Evolutionary conservation across 2,113 vertebrate species (phyloP), one percentile per base, ranked within the genome.

Genomic region (Oriolus oriolus): DNA sequence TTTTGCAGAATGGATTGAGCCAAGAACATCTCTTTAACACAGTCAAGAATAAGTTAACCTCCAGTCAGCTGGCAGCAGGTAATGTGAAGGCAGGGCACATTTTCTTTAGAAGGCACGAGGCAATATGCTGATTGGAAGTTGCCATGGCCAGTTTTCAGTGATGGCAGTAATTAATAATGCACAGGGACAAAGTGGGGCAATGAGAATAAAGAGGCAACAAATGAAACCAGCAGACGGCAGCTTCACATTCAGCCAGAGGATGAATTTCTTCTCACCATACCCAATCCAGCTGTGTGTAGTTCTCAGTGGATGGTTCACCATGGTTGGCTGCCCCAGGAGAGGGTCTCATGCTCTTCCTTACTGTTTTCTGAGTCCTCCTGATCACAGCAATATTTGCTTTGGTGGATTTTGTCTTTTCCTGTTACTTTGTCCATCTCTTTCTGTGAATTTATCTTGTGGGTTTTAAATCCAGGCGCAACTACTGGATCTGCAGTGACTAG

Each of bases 21-120:
- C 0, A 0, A 76, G 33, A 79, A 20, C 6, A 18, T 22, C 24
- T 76, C 44, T 78, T 44, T 54, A 41, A 44, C 9, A 13, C 4
- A 2, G 23, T 52, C 60, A 66, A 37, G 47, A 50, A 15, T 9
- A 70, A 7, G 1, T 30, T 59, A 17, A 42, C 47, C 12, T 95
- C 49, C 24, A 37, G 27, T 18, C 23, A 42, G 30, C 47, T 79
- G 39, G 20, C 47, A 88, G 59, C 26, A 59, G 35, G 21, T 26
- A 79, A 56, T 1, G 0, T 33, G 33, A 78, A 39, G 39, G 49
- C 23, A 85, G 26, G 42, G 14, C 23, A 47, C 1, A 1, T 82
- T 88, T 71, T 79, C 61, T 53, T 39, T 33, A 71, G 44, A 17
- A 53, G 35, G 11, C 21, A 76, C 0, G 0, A 56, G 37, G 49